Evolutionary conservation across 1,140 invertebrate species (phyloP).

Genomic region (Lanistes nyassanus): DNA sequence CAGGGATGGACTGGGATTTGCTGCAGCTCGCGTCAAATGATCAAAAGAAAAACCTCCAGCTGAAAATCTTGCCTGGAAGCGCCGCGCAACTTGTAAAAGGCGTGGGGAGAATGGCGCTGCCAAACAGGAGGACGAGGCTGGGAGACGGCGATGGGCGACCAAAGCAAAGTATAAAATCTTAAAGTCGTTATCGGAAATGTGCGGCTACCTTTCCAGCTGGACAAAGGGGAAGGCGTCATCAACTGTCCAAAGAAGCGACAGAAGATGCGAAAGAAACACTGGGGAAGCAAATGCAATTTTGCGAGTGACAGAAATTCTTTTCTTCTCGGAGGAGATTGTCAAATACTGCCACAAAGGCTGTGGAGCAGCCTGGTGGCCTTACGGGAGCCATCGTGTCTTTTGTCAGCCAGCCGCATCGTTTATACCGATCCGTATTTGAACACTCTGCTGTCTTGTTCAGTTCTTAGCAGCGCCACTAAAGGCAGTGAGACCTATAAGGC

Average conservation of each 20-base stretch:
- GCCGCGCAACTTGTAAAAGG: background rate
- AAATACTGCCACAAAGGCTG: conserved; percentile 2
- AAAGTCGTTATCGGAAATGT: conserved; percentile 17
- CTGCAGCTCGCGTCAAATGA: background rate
- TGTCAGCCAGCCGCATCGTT: background rate
- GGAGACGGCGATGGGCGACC: background rate
- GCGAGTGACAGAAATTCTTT: conserved; percentile 15
- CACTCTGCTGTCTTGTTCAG: background rate
- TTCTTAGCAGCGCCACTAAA: no score
- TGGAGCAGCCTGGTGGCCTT: background rate
- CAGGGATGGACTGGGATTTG: background rate
- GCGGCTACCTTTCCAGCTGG: background rate
- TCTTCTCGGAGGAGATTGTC: conserved; percentile 3
- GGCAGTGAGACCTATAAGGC: no score
- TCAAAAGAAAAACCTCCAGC: background rate
- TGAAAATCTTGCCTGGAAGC: background rate
- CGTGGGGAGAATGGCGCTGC: background rate
- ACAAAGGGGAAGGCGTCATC: conserved; percentile 6
- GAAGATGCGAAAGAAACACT: background rate
- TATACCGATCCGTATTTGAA: conserved; percentile 10
- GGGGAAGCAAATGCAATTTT: conserved; percentile 16
- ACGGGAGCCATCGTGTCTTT: conserved; percentile 6
- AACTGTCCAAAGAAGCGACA: background rate
- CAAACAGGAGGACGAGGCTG: background rate
- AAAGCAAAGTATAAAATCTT: background rate